These are phyloP conservation scores for Ametastegia equiseti DNA, from an alignment of 2,888 invertebrate genomes.

Conservation along the genomic window DNA sequence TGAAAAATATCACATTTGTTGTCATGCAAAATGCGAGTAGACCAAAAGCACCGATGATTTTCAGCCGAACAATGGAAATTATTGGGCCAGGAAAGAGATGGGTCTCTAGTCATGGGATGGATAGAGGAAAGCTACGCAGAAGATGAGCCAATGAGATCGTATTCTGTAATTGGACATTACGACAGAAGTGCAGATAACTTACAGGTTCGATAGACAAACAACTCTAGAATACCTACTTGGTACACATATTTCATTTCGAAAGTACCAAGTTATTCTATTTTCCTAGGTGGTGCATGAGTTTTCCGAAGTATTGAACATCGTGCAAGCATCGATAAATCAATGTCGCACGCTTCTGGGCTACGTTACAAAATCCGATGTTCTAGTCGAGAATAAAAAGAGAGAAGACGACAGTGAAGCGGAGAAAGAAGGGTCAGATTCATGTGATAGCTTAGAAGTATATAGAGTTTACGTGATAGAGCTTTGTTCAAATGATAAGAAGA, in stretches of 20 bases:
- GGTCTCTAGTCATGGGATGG: conserved; percentile 86
- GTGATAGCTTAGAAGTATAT: conserved; percentile 77
- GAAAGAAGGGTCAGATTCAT: conserved; percentile 28
- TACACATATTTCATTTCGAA: neutral
- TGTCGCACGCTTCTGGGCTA: conserved; percentile 83
- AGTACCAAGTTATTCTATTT: neutral
- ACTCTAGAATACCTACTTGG: too few species aligned
- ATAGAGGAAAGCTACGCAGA: conserved; percentile 67
- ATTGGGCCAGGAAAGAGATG: conserved; percentile 89
- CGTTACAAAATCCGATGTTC: conserved; percentile 77
- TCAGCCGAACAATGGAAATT: conserved; percentile 87
- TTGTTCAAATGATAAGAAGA: conserved; percentile 74
- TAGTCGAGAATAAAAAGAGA: conserved; percentile 60
- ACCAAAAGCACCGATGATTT: neutral
- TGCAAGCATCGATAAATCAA: conserved; percentile 89
- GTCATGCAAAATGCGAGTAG: neutral
- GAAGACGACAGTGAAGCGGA: neutral
- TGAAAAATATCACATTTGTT: too few species aligned
- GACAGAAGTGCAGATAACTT: conserved; percentile 67
- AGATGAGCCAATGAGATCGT: conserved; percentile 51
- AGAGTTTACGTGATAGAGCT: conserved; percentile 82
- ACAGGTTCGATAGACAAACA: conserved; percentile 58
- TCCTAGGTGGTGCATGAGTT: conserved; percentile 81
- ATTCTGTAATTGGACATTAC: conserved; percentile 71
- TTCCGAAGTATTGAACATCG: conserved; percentile 81